Conservation (phyloP, 2,888 invertebrate genomes). For the Cyrtodaria siliqua region DNA sequence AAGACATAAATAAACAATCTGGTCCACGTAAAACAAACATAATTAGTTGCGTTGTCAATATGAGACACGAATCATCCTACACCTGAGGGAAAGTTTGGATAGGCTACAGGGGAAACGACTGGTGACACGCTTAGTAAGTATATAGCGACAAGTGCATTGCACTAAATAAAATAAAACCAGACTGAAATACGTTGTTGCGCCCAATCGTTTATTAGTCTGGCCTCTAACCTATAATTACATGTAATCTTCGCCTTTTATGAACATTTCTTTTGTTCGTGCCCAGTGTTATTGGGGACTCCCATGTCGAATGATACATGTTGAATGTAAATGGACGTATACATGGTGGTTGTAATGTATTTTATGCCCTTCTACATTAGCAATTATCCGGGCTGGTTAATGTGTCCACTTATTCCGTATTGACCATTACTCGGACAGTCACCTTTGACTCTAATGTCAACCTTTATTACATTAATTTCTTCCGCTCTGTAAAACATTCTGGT, state of each 20-base stretch:
- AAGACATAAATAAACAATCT: constrained; percentile 7
- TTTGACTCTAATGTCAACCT: constrained; percentile 24
- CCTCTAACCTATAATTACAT: too few relatives aligned
- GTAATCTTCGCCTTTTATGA: too few relatives aligned
- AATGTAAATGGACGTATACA: too few relatives aligned
- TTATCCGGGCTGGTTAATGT: not conserved
- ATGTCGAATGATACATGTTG: too few relatives aligned
- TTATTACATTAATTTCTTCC: not conserved
- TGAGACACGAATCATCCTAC: constrained; percentile 6
- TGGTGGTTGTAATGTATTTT: constrained; percentile 4
- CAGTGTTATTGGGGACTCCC: too few relatives aligned
- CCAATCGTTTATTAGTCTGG: too few relatives aligned
- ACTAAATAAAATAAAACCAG: too few relatives aligned
- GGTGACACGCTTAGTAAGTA: too few relatives aligned
- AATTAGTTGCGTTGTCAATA: constrained; percentile 30
- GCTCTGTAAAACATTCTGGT: too few relatives aligned
- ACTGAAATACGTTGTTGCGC: too few relatives aligned
- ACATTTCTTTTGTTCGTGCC: too few relatives aligned
- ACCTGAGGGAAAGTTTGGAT: not conserved
- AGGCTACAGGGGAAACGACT: not conserved
- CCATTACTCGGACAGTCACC: constrained; percentile 28
- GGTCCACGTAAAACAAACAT: constrained; percentile 7
- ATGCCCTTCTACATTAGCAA: not conserved
- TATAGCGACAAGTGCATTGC: too few relatives aligned
- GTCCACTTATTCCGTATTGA: constrained; percentile 4